These are phyloP conservation scores for Dynastes maya DNA, from an alignment of 2,888 invertebrate genomes.

Conservation along the genomic window DNA sequence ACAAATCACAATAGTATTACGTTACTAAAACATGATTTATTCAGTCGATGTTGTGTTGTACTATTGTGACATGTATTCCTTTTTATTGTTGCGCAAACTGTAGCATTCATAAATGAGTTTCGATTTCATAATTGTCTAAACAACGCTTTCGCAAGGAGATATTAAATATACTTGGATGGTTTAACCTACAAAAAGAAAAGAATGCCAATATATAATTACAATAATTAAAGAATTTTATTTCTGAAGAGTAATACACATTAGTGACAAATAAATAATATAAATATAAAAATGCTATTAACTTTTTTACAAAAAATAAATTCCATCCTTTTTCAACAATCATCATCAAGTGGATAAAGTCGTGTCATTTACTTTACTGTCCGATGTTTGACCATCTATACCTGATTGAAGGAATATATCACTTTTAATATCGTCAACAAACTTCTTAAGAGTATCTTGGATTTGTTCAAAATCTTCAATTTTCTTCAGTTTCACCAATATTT, in stretches of 20 bases:
- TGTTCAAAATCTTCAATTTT: constrained; percentile 10
- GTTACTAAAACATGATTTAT: too few species aligned
- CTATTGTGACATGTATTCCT: too few species aligned
- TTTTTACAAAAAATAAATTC: neutral
- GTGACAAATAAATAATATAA: constrained; percentile 16
- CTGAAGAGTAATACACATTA: neutral
- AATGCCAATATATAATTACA: too few species aligned
- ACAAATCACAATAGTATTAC: too few species aligned
- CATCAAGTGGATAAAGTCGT: neutral
- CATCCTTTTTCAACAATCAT: neutral
- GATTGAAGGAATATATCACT: neutral
- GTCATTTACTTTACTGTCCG: neutral
- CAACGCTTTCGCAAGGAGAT: too few species aligned
- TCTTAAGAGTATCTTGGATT: neutral
- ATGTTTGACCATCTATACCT: neutral
- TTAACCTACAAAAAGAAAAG: too few species aligned
- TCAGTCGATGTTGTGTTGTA: too few species aligned
- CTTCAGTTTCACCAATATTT: constrained; percentile 38
- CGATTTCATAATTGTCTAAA: too few species aligned
- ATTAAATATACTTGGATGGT: too few species aligned
- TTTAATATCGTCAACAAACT: neutral
- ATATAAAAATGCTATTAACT: neutral
- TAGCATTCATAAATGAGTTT: too few species aligned
- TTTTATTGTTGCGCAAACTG: too few species aligned
- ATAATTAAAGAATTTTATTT: neutral